Percentiles rank a stretch among this genome's conserved stretches.
phyloP scores from a whole-genome alignment of 2,888 invertebrate species.

The Amblyjoppa fuscipennis region DNA sequence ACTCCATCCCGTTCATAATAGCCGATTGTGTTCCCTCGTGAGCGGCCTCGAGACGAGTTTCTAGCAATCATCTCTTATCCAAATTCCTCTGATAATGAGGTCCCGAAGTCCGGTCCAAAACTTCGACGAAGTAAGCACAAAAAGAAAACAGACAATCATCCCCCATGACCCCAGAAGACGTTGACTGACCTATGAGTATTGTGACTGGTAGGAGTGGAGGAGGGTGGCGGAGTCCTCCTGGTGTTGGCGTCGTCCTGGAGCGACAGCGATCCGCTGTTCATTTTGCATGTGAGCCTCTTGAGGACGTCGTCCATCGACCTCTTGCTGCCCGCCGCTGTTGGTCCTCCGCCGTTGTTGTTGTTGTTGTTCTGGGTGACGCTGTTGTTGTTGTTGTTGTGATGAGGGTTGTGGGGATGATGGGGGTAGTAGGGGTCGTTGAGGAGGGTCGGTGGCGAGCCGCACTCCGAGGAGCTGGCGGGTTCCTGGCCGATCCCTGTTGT shows the following conservation, averaged over 20 bases:
- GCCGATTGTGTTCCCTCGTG: constrained; percentile 2
- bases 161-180: background rate
- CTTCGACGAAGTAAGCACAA: background rate
- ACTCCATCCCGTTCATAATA: constrained; percentile 13
- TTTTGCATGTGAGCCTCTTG: constrained; percentile 94
- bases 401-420: constrained; percentile 74
- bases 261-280: constrained; percentile 91
- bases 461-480: constrained; percentile 88
- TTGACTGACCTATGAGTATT: constrained; percentile 83
- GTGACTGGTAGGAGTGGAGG: constrained; percentile 82
- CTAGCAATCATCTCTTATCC: background rate
- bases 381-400: constrained; percentile 87
- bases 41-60: background rate
- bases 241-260: constrained; percentile 91
- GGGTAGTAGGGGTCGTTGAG: constrained; percentile 88
- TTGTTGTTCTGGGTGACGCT: constrained; percentile 72
- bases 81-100: background rate
- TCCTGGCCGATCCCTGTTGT: constrained; percentile 46
- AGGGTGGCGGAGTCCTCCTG: constrained; percentile 87
- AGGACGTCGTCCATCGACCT: constrained; percentile 97
- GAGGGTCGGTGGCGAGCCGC: constrained; percentile 90
- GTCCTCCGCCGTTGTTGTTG: constrained; percentile 87
- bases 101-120: background rate
- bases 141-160: background rate
- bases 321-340: constrained; percentile 88